A percentile compares a stretch with the other conserved stretches of the same genome.
Conservation (phyloP, 2,113 vertebrate genomes). For the Meleagris gallopavo region DNA sequence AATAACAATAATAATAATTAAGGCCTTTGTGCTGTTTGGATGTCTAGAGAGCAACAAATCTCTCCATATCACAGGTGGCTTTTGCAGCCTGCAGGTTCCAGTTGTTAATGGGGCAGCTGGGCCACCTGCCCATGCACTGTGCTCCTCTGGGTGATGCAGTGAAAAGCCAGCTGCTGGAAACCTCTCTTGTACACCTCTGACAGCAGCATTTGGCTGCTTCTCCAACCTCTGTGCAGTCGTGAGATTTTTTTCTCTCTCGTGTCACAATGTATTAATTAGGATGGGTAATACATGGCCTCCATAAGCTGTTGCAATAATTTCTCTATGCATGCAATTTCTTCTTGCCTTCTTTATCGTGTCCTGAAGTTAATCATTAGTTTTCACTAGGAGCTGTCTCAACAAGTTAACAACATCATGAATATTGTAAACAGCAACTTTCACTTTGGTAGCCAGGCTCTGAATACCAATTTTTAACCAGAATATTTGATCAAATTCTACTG, state of each 20-base stretch:
- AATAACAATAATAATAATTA: not conserved
- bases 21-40: not conserved
- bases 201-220: rapidly evolving
- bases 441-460: not conserved
- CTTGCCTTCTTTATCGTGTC: not conserved
- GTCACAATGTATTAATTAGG: not conserved
- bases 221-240: not conserved
- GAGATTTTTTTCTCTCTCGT: not conserved
- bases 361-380: conserved; percentile 18
- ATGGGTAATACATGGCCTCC: not conserved
- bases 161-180: not conserved
- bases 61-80: not conserved
- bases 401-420: not conserved
- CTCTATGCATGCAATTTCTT: not conserved
- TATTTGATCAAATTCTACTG: not conserved
- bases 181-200: not conserved
- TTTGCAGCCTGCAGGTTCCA: not conserved
- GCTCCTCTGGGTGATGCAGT: not conserved
- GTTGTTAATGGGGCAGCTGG: not conserved
- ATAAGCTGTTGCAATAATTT: not conserved
- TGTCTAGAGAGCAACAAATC: not conserved
- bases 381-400: not conserved
- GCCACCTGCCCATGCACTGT: rapidly evolving
- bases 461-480: not conserved
- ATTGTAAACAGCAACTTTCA: not conserved